Conservation (phyloP, 2,113 vertebrate genomes). For the Protobothrops flavoviridis region DNA sequence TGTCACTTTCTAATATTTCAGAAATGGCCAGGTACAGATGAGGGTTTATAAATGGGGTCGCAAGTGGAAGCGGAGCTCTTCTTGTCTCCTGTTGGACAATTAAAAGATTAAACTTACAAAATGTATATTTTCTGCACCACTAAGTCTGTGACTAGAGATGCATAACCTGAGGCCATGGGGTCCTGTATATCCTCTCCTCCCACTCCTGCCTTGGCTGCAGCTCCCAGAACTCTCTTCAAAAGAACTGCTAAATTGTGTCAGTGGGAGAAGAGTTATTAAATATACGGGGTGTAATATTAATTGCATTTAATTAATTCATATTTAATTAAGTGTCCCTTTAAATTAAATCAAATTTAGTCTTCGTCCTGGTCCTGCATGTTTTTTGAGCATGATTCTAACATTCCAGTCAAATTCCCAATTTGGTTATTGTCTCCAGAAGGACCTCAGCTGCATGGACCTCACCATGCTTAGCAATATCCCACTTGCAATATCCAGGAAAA, state of each 20-base stretch:
- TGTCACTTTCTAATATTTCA: slow-evolving; percentile 53
- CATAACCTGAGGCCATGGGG: neutral
- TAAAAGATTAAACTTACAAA: neutral
- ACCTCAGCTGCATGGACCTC: neutral
- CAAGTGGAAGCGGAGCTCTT: neutral
- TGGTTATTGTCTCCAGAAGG: neutral
- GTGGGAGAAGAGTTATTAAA: neutral
- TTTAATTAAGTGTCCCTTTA: neutral
- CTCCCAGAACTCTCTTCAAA: neutral
- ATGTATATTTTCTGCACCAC: neutral
- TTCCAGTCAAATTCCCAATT: neutral
- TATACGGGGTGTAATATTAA: neutral
- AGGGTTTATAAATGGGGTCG: neutral
- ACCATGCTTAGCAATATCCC: neutral
- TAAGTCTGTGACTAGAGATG: neutral
- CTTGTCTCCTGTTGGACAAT: neutral
- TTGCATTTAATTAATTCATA: neutral
- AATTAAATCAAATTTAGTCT: neutral
- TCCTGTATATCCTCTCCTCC: neutral
- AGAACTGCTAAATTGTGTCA: neutral
- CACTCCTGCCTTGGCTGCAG: neutral
- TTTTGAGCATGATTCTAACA: neutral
- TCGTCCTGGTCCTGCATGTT: neutral
- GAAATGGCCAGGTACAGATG: neutral
- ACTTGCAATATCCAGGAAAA: neutral